These are phyloP conservation scores for Pseudomyrmex concolor DNA, from an alignment of 1,140 invertebrate genomes.

Conservation along the genomic window DNA sequence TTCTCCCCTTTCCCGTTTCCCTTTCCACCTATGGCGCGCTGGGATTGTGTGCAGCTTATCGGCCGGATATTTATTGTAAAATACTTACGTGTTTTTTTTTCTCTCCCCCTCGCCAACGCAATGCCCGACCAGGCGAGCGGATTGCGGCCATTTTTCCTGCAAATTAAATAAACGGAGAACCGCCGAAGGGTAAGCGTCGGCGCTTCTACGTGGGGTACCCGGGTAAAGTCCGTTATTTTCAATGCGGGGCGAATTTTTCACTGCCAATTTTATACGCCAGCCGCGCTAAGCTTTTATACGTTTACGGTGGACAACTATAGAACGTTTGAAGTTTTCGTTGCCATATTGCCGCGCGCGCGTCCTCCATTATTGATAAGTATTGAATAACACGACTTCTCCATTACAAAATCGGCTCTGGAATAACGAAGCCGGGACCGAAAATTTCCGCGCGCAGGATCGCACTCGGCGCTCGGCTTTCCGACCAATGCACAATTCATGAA, in stretches of 20 bases:
- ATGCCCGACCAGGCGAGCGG: slow-evolving; percentile 50
- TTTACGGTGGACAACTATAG: slow-evolving; percentile 50
- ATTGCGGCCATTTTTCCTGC: slow-evolving; percentile 66
- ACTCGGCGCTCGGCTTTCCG: slow-evolving; percentile 35
- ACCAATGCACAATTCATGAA: slow-evolving; percentile 73
- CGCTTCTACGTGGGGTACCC: not conserved
- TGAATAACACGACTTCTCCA: slow-evolving; percentile 64
- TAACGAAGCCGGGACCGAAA: slow-evolving; percentile 62
- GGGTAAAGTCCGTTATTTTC: slow-evolving; percentile 49
- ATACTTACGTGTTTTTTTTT: slow-evolving; percentile 69
- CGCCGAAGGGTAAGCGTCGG: slow-evolving; percentile 51
- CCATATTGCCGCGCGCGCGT: slow-evolving; percentile 49
- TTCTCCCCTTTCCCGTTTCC: not conserved
- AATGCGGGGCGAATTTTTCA: slow-evolving; percentile 23
- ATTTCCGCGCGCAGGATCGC: slow-evolving; percentile 64
- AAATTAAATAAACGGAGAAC: slow-evolving; percentile 72
- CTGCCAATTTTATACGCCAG: slow-evolving; percentile 37
- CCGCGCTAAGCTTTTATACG: slow-evolving; percentile 50
- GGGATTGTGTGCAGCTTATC: slow-evolving; percentile 77
- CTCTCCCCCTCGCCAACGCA: not conserved
- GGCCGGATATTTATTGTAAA: slow-evolving; percentile 81
- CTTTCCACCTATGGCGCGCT: slow-evolving; percentile 29
- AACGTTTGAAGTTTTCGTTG: slow-evolving; percentile 56
- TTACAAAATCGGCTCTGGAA: slow-evolving; percentile 66
- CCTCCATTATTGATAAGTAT: slow-evolving; percentile 64